Evolutionary conservation across 2,113 vertebrate genomes (phyloP).

Genomic region (Dolichotis patagonum): DNA sequence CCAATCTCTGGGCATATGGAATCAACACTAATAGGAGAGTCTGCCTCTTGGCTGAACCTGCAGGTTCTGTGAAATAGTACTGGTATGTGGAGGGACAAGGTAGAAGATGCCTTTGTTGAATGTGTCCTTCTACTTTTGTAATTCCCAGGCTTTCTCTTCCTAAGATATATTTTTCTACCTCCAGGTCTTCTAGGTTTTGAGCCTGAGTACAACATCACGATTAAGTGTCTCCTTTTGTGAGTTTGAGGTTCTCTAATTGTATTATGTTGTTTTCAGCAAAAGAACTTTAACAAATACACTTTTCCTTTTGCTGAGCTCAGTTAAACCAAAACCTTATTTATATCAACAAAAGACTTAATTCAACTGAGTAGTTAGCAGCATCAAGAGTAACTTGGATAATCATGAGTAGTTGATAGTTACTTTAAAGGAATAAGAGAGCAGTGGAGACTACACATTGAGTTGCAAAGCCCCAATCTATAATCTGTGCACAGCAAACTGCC

Average conservation of each 20-base stretch:
- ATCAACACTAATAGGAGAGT: not conserved
- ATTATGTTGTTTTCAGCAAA: slow-evolving; percentile 41
- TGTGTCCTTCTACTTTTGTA: not conserved
- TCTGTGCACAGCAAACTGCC: slow-evolving; percentile 37
- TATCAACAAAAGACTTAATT: slow-evolving; percentile 75
- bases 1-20: not conserved
- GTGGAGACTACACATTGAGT: not conserved
- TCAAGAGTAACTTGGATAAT: slow-evolving; percentile 21
- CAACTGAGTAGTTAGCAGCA: slow-evolving; percentile 13
- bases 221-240: not conserved
- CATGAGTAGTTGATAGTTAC: not conserved
- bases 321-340: slow-evolving; percentile 68
- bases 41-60: not conserved
- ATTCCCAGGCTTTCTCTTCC: not conserved
- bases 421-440: slow-evolving; percentile 18
- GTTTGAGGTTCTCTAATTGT: slow-evolving; percentile 23
- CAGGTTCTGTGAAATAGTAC: not conserved
- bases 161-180: not conserved
- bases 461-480: not conserved
- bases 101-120: not conserved
- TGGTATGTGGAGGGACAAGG: not conserved
- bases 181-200: not conserved
- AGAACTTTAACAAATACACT: slow-evolving; percentile 27
- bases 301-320: slow-evolving; percentile 74
- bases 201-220: not conserved